Evolutionary conservation across 2,888 invertebrate genomes (phyloP).

Genomic region (Dynastes maya): DNA sequence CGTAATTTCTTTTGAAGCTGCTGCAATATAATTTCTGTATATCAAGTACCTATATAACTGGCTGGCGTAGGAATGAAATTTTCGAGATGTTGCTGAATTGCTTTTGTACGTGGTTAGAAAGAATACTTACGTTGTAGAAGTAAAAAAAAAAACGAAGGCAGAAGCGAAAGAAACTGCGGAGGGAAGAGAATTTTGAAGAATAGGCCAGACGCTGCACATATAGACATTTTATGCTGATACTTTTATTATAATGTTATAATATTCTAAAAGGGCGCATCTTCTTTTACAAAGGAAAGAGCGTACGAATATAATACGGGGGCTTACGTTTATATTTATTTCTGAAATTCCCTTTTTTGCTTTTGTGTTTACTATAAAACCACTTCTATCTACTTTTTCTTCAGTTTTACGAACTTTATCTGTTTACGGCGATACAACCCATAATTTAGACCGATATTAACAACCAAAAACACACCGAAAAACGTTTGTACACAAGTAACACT

Average conservation of each 20-base stretch:
- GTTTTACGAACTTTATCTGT: no score
- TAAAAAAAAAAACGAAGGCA: background rate
- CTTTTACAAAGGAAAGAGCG: background rate
- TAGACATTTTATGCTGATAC: slow-evolving; percentile 35
- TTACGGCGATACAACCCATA: no score
- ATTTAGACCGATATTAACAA: background rate
- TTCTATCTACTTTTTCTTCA: no score
- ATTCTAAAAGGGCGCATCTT: slow-evolving; percentile 26
- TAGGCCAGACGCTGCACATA: slow-evolving; percentile 9
- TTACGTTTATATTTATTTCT: slow-evolving; percentile 9
- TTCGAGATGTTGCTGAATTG: slow-evolving; percentile 61
- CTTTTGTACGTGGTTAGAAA: slow-evolving; percentile 48
- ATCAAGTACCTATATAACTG: slow-evolving; percentile 63
- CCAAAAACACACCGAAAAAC: no score
- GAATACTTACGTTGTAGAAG: slow-evolving; percentile 9
- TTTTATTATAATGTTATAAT: slow-evolving; percentile 36
- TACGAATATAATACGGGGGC: background rate
- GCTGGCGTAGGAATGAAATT: slow-evolving; percentile 62
- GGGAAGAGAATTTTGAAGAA: background rate
- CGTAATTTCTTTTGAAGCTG: slow-evolving; percentile 71
- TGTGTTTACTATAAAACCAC: no score
- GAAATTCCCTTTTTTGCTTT: background rate
- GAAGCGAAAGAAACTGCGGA: slow-evolving; percentile 16
- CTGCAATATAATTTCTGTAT: slow-evolving; percentile 70
- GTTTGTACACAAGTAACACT: no score